phyloP scores from a whole-genome alignment of 2,888 invertebrate genomes.

The Melinopterus prodromus region DNA sequence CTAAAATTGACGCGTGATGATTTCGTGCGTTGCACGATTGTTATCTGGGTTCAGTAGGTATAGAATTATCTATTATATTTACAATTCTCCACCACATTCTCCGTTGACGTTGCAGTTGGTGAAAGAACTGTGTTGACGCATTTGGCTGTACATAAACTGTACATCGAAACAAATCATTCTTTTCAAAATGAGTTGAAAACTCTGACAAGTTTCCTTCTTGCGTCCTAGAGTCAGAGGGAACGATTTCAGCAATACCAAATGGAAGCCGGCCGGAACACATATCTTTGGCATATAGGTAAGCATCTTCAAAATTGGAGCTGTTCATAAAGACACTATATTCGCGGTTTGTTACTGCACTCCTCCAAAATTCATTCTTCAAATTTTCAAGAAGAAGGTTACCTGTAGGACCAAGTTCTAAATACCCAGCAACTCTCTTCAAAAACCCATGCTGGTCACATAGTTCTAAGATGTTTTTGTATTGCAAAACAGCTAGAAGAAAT shows the following conservation, averaged over 20 bases:
- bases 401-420: conserved; percentile 57
- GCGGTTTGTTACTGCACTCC: conserved; percentile 61
- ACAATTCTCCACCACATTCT: conserved; percentile 89
- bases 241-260: conserved; percentile 59
- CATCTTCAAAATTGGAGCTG: conserved; percentile 48
- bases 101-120: conserved; percentile 78
- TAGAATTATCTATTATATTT: conserved; percentile 35
- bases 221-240: conserved; percentile 31
- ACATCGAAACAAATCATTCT: conserved; percentile 54
- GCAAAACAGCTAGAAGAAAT: conserved; percentile 11
- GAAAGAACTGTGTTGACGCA: conserved; percentile 70
- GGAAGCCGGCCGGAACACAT: conserved; percentile 57
- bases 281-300: conserved; percentile 55
- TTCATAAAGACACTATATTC: conserved; percentile 62
- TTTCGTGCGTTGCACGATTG: no score
- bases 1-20: no score
- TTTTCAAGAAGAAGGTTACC: conserved; percentile 65
- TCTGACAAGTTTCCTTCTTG: conserved; percentile 36
- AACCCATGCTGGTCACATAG: conserved; percentile 50
- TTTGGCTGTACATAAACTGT: conserved; percentile 61
- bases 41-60: no score
- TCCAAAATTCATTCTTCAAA: conserved; percentile 66
- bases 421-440: conserved; percentile 37
- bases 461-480: conserved; percentile 47
- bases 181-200: conserved; percentile 45